These are phyloP conservation scores for Agrotis clavis DNA, from an alignment of 2,888 invertebrate genomes.

Conservation along the genomic window DNA sequence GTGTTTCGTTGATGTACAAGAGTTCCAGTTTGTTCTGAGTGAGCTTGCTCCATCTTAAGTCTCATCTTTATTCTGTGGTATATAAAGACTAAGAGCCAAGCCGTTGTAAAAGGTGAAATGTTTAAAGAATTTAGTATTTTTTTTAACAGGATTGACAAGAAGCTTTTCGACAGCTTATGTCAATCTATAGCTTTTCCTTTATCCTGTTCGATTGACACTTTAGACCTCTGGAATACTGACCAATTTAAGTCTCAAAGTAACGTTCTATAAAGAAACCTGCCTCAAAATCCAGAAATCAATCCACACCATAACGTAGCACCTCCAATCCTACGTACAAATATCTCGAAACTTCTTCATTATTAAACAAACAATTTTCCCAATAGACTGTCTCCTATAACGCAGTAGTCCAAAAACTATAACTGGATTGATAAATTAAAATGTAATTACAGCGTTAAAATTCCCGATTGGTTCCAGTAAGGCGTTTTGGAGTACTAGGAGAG, in stretches of 20 bases:
- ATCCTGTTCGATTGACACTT: no score
- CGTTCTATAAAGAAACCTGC: not conserved
- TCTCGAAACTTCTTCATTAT: constrained; percentile 1
- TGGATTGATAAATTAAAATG: constrained; percentile 30
- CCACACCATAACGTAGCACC: not conserved
- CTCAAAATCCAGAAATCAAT: constrained; percentile 27
- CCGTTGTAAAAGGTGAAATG: no score
- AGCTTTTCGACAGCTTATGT: no score
- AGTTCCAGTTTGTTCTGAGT: no score
- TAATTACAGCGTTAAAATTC: constrained; percentile 39
- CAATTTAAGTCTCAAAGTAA: not conserved
- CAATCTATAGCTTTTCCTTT: no score
- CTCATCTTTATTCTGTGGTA: no score
- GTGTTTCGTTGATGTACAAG: no score
- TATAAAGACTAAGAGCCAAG: no score
- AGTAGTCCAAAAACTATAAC: constrained; percentile 28
- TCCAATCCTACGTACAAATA: constrained; percentile 18
- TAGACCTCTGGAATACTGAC: no score
- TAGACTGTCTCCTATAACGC: constrained; percentile 37
- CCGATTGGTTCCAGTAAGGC: constrained; percentile 49
- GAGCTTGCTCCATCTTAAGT: no score
- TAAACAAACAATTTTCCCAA: constrained; percentile 30
- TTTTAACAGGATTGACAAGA: no score
- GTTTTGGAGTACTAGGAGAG: constrained; percentile 19
- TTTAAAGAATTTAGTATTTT: no score